Base-by-base conservation (phyloP, 2,797 vertebrate species). In the Aphelocoma californica region DNA sequence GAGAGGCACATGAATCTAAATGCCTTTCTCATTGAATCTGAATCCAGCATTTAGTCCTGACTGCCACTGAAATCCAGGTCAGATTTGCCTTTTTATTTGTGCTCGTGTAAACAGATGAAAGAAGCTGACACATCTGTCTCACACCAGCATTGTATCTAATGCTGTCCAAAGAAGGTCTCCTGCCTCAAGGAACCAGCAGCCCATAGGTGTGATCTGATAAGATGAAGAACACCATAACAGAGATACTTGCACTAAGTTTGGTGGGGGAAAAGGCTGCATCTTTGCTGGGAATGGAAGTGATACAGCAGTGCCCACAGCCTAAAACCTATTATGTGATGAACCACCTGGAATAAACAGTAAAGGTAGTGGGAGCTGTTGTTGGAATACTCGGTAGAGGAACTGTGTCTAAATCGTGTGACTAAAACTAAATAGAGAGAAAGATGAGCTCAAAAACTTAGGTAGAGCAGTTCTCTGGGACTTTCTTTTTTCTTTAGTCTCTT, bases 1-100 rank as follows among this genome's bases (percentile, higher is more conserved):
- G 72, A 53, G 32, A 91, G 32, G n/a, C 66, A 58, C 31, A 85
- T 84, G 89, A 94, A 88, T 94, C 78, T 92, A 92, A 70, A 93
- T 62, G 67, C 53, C 48, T 95, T 74, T 9, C 79, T 78, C 81
- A 24, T 62, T 92, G 64, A 47, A 77, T 74, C 34, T 85, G 60
- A 91, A 87, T 71, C 84, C 65, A 85, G 58, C 80, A 50, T 86
- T 87, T 86, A 54, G 57, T 91, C 42, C 53, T 0, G 0, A 65
- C 28, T 85, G 48, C 34, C 47, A 69, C 67, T 82, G 81, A 83
- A 95, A 92, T 93, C 50, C 81, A 92, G 91, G 88, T 93, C 78
- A 65, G 38, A 73, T 61, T 85, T 93, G 88, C 73, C 71, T 78
- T 90, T 87, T 82, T 87, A 47, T 94, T 92, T 86, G 40, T 7